These are phyloP conservation scores for Anarrhichthys ocellatus DNA, from an alignment of 2,113 vertebrate genomes.

Conservation along the genomic window DNA sequence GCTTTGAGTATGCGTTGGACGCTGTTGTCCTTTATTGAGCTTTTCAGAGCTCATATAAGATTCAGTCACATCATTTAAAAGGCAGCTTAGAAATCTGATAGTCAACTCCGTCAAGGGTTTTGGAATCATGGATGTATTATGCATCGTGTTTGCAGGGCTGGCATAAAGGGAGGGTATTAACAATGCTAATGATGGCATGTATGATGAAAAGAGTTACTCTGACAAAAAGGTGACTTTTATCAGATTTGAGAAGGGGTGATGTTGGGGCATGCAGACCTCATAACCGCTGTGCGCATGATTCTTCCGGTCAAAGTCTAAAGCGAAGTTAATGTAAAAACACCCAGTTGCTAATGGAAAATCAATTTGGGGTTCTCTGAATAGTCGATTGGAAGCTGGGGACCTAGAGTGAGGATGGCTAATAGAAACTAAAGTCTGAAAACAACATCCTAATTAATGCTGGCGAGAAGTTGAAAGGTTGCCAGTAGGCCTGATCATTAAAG, in stretches of 20 bases:
- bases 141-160: conserved; percentile 5
- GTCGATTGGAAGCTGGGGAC: conserved; percentile 36
- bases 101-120: conserved; percentile 23
- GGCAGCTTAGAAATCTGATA: conserved; percentile 21
- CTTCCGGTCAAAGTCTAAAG: conserved; percentile 17
- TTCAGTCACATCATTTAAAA: conserved; percentile 13
- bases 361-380: conserved; percentile 10
- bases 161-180: conserved; percentile 27
- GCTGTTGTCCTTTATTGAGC: conserved; percentile 2
- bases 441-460: conserved; percentile 51
- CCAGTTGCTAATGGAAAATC: conserved; percentile 31
- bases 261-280: background rate
- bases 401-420: conserved; percentile 2
- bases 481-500: conserved; percentile 7
- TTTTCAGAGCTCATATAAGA: conserved; percentile 16
- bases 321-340: conserved; percentile 30
- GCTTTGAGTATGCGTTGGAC: conserved; percentile 10
- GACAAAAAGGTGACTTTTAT: conserved; percentile 46
- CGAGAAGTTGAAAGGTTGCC: conserved; percentile 10
- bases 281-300: background rate
- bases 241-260: conserved; percentile 31
- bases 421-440: conserved; percentile 33
- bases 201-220: conserved; percentile 36
- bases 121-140: conserved; percentile 16
- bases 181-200: conserved; percentile 38